Evolutionary conservation across 1,140 invertebrate species (phyloP), one percentile per base, ranked within the genome.

Genomic region (Dolichoris vasculosae): DNA sequence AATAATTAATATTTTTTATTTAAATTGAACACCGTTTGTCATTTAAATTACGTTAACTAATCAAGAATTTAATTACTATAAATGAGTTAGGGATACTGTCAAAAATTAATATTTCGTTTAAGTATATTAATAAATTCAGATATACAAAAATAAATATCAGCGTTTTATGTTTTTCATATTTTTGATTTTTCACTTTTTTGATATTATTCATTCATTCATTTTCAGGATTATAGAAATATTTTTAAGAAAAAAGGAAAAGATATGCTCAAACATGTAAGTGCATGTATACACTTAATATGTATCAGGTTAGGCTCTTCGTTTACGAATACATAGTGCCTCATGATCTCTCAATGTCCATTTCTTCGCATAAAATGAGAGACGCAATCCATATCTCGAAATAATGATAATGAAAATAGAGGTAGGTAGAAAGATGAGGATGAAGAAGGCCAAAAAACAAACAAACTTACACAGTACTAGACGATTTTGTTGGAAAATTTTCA

Each of bases 281-380:
- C 13, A 8, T 20, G 46, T 51, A 40, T 40, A 23, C 17, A n/a
- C 8, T 64, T 71, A 1, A 7, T 15, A 20, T 2, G 43, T 30
- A 35, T 15, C 2, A 43, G 67, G 15, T 8, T 3, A 26, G 75
- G 30, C 51, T 15, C 9, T 51, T 76, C 71, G 23, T 46, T 83
- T 76, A 63, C 51, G 64, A 64, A 83, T 76, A 11, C 46, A 13
- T 11, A n/a, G 3, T 2, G 15, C 38, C 7, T 9, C 71, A 26
- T 26, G 43, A 71, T 6, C 48, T 35, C 51, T 43, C 63, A 20
- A 67, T 77, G 83, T 77, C 77, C 83, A 85, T 80, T 85, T 85
- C 83, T 77, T 59, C 77, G 30, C 76, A 13, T 11, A 48, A 0
- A 32, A 30, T 32, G 4, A 43, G 4, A 38, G 43, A 38, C 38